Evolutionary conservation across 1,140 invertebrate genomes (phyloP).

Genomic region (Atta cephalotes): DNA sequence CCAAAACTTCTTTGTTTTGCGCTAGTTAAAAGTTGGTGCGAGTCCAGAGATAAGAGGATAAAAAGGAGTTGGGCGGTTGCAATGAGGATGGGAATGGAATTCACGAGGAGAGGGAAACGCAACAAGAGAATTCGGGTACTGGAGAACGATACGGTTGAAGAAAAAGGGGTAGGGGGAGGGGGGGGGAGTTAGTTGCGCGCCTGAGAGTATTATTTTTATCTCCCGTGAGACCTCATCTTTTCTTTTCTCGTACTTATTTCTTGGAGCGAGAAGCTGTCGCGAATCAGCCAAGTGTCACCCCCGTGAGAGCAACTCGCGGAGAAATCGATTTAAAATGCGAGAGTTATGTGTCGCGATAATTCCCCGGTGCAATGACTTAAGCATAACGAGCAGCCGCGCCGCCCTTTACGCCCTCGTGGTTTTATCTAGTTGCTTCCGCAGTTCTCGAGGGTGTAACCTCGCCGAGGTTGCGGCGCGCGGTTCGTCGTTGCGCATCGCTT

Average conservation of each 20-base stretch:
- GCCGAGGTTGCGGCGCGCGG: neutral
- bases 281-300: conserved; percentile 34
- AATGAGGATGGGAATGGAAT: neutral
- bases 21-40: conserved; percentile 75
- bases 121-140: conserved; percentile 18
- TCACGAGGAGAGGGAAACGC: conserved; percentile 7
- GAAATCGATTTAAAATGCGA: conserved; percentile 73
- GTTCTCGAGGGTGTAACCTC: neutral
- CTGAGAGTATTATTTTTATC: conserved; percentile 60
- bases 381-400: conserved; percentile 34
- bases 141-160: conserved; percentile 14
- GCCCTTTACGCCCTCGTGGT: conserved; percentile 42
- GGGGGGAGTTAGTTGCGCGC: conserved; percentile 7
- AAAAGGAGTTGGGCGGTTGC: conserved; percentile 32
- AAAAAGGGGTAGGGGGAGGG: no score
- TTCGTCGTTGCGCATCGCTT: conserved; percentile 33
- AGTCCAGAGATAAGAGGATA: conserved; percentile 71
- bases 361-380: conserved; percentile 44
- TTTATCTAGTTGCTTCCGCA: conserved; percentile 24
- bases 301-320: conserved; percentile 15
- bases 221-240: neutral
- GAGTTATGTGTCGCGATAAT: conserved; percentile 63
- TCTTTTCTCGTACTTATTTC: neutral
- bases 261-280: conserved; percentile 1
- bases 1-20: conserved; percentile 71